Evolutionary conservation across 2,797 vertebrate genomes (phyloP), one percentile per base, ranked within the genome.

Genomic region (Forpus xanthops): DNA sequence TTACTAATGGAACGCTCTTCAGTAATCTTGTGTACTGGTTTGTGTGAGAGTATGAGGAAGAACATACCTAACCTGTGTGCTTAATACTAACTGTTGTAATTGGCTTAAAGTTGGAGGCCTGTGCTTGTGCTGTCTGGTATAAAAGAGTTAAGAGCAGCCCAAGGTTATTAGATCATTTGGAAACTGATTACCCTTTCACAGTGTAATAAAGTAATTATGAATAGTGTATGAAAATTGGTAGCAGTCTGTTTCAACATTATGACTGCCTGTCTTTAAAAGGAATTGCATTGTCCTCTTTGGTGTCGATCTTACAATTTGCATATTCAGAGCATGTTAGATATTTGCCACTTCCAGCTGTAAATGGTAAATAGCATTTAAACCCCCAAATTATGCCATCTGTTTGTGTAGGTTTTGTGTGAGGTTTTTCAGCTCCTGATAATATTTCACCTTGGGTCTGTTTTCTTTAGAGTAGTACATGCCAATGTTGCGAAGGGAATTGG

Each of bases 1-100:
- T 98, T 98, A 98, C 98, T 98, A 98, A 98, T 98, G 95, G 96
- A 97, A 96, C 97, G 97, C 95, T 98, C 97, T 97, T 97, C 97
- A 97, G 97, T 98, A 97, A 98, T 98, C 94, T 95, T 87, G 97
- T 97, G 79, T 77, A 90, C 93, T 81, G 97, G 97, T 96, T 96
- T 97, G 80, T 96, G 94, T 96, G 96, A 98, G 97, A 96, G 47
- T 95, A 53, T 96, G 96, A 97, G 96, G 97, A 98, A 98, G 97
- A 98, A 96, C 98, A 97, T 66, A 44, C 60, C 31, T 65, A 72
- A 81, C 85, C 27, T 25, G 12, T 3, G 6, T 76, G 55, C 62
- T 96, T 74, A 66, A 56, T 75, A 39, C 66, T 94, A 45, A 13
- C 31, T 73, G 24, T 25, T 64, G 27, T 68, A 94, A 89, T 84